These are phyloP conservation scores for Donacobius atricapilla DNA, from an alignment of 2,113 vertebrate species.

Conservation along the genomic window DNA sequence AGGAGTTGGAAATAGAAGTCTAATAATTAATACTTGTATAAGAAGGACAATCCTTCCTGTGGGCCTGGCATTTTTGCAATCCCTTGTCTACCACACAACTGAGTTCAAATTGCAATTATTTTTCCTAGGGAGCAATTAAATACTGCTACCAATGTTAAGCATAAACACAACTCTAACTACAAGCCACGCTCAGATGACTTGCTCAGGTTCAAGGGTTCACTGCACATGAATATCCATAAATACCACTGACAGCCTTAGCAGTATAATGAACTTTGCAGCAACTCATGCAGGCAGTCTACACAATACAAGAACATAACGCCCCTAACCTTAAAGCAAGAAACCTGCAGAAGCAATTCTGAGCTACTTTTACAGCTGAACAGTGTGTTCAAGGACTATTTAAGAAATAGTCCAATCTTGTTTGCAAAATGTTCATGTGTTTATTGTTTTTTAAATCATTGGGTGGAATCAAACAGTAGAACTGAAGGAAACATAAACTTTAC, in stretches of 20 bases:
- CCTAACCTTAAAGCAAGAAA: conserved; percentile 42
- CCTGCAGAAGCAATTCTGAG: conserved; percentile 26
- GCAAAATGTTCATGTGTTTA: neutral
- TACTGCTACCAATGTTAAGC: conserved; percentile 60
- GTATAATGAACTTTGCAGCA: conserved; percentile 73
- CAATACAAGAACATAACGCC: conserved; percentile 62
- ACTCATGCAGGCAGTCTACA: conserved; percentile 67
- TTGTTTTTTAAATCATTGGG: neutral
- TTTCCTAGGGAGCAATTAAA: conserved; percentile 70
- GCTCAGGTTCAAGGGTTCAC: conserved; percentile 79
- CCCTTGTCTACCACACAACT: neutral
- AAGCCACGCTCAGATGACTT: conserved; percentile 68
- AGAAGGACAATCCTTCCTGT: neutral
- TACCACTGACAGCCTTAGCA: conserved; percentile 65
- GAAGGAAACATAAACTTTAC: neutral
- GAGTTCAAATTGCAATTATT: conserved; percentile 56
- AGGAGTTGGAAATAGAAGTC: neutral
- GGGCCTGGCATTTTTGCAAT: neutral
- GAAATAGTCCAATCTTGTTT: neutral
- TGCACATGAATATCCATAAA: conserved; percentile 75
- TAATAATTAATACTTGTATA: neutral
- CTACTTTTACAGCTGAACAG: conserved; percentile 1
- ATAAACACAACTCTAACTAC: conserved; percentile 67
- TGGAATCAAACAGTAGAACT: neutral
- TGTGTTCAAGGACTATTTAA: neutral